Conservation (phyloP, 2,888 invertebrate species). For the Nymphalis urticae region DNA sequence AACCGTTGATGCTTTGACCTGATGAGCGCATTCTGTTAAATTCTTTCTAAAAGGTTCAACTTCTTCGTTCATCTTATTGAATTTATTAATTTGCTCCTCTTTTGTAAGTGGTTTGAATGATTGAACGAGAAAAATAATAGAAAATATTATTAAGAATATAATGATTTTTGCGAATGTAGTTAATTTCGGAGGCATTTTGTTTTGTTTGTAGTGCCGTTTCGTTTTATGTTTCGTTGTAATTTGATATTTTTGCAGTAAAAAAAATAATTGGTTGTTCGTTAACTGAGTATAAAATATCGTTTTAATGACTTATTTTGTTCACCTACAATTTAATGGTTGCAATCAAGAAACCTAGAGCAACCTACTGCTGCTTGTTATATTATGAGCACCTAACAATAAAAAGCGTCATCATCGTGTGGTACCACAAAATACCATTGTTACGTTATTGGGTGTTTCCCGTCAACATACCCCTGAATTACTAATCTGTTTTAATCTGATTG, state of each 20-base stretch:
- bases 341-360: too few species aligned
- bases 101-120: slow-evolving; percentile 65
- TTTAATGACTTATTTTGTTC: not conserved
- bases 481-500: too few species aligned
- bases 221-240: slow-evolving; percentile 10
- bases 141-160: slow-evolving; percentile 29
- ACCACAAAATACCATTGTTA: too few species aligned
- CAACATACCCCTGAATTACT: too few species aligned
- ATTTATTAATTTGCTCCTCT: slow-evolving; percentile 62
- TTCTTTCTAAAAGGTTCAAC: slow-evolving; percentile 73
- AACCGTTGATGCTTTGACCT: slow-evolving; percentile 64
- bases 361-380: too few species aligned
- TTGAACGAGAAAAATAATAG: slow-evolving; percentile 43
- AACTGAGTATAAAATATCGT: not conserved
- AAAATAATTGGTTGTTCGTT: slow-evolving; percentile 58
- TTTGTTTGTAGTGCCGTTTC: not conserved
- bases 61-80: slow-evolving; percentile 58
- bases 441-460: too few species aligned
- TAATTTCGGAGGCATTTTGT: slow-evolving; percentile 20
- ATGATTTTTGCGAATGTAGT: slow-evolving; percentile 25
- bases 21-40: slow-evolving; percentile 67
- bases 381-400: too few species aligned
- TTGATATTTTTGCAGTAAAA: not conserved
- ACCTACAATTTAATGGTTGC: not conserved
- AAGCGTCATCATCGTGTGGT: too few species aligned